phyloP scores from a whole-genome alignment of 1,140 invertebrate genomes.

The Samia ricini region DNA sequence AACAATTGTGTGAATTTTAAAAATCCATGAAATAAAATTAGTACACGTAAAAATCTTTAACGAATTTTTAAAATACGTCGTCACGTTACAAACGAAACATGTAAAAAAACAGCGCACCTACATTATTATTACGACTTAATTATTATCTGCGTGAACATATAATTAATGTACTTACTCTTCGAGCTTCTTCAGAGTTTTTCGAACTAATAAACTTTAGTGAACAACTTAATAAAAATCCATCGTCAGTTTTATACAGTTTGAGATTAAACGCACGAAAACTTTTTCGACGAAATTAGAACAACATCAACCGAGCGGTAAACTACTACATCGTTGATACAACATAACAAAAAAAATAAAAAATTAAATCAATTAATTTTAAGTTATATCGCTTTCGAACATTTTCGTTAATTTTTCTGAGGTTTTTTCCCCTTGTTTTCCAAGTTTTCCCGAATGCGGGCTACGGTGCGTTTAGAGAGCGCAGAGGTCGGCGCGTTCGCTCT shows the following conservation, averaged over 20 bases:
- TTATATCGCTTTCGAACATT: conserved; percentile 9
- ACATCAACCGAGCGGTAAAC: no score
- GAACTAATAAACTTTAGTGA: neutral
- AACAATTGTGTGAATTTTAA: no score
- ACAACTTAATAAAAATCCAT: neutral
- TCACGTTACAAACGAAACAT: neutral
- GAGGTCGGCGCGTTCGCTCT: conserved; percentile 26
- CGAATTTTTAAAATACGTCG: no score
- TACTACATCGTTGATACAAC: neutral
- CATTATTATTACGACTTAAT: neutral
- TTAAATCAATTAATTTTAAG: neutral
- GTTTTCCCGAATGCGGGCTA: conserved; percentile 7
- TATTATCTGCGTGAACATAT: neutral
- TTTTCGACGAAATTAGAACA: neutral
- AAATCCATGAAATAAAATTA: no score
- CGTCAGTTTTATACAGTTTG: neutral
- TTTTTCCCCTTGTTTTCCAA: neutral
- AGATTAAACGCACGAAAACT: neutral
- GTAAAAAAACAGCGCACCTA: no score
- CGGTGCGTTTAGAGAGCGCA: neutral
- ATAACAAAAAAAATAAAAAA: neutral
- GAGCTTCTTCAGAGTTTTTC: neutral
- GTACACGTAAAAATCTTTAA: no score
- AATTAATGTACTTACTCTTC: neutral
- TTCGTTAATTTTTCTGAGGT: neutral